phyloP scores from a whole-genome alignment of 2,888 invertebrate genomes.

The Tineola bisselliella region DNA sequence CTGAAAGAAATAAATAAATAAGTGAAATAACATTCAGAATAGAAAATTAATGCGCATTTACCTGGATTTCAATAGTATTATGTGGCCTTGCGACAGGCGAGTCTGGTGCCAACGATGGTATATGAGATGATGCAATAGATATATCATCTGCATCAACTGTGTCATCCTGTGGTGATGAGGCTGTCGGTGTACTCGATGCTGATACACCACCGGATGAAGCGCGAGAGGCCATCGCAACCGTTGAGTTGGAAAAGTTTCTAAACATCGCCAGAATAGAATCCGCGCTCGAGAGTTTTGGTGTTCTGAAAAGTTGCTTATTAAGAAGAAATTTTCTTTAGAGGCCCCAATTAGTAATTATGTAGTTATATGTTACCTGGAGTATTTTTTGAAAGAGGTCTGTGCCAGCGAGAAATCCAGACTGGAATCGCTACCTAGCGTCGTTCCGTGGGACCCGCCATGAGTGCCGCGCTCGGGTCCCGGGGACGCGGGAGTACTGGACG shows the following conservation, averaged over 20 bases:
- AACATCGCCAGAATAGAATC: constrained; percentile 85
- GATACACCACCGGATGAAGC: constrained; percentile 72
- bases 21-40: too few species aligned
- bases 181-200: constrained; percentile 76
- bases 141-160: constrained; percentile 75
- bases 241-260: constrained; percentile 75
- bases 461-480: constrained; percentile 73
- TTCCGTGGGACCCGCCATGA: too few species aligned
- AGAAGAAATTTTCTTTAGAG: too few species aligned
- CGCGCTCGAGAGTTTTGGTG: constrained; percentile 77
- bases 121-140: constrained; percentile 73
- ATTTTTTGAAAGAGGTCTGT: constrained; percentile 68
- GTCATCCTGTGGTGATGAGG: constrained; percentile 79
- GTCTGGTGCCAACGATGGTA: constrained; percentile 69
- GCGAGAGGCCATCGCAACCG: constrained; percentile 66
- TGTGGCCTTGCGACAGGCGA: constrained; percentile 66
- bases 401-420: constrained; percentile 79
- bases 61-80: constrained; percentile 60
- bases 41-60: too few species aligned
- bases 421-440: constrained; percentile 73
- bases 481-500: constrained; percentile 71
- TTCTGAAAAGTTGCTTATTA: constrained; percentile 35
- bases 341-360: too few species aligned
- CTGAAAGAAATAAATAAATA: too few species aligned
- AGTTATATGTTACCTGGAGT: constrained; percentile 56